Evolutionary conservation across 2,888 invertebrate genomes (phyloP), one percentile per base, ranked within the genome.

Genomic region (Apeira syringaria): DNA sequence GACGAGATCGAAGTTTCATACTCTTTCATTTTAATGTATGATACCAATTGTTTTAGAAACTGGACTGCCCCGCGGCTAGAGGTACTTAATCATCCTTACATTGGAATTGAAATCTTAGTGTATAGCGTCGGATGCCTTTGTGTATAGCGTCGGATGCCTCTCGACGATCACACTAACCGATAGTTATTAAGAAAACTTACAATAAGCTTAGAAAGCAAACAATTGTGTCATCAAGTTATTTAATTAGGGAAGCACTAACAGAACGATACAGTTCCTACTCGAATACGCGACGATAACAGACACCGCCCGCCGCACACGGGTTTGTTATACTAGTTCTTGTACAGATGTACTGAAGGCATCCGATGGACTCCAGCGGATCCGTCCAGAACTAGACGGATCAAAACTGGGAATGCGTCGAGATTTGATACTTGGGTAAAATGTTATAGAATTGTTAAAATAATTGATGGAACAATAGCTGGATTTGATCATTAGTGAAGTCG

Each of bases 221-320:
- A 67, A 62, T 54, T 50, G 47, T 65, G 60, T 71, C 70, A 74
- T 64, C 64, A 64, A 70, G 69, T 74, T 68, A 68, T 74, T 73
- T 74, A 73, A 65, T 71, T 70, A 56, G 36, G 68, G 65, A 67
- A 46, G 56, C 52, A 74, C 71, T 80, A 79, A 80, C 76, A 77
- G 68, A 76, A 68, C 80, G 77, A 67, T 66, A 69, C 84, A 88
- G 88, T 89, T 89, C 88, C 88, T 89, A 88, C 78, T n/a, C n/a
- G n/a, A n/a, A n/a, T n/a, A n/a, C n/a, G n/a, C 75, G 59, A 66
- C 72, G 76, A 76, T 74, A 65, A 73, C 65, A 70, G 56, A 63
- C 78, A 77, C 72, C 72, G 76, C n/a, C n/a, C n/a, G 61, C 59
- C 60, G 61, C 74, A 69, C 74, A 75, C 80, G 70, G 61, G 67